Base-by-base conservation (phyloP, 2,888 invertebrate species). In the Drosophila hamatofila region DNA sequence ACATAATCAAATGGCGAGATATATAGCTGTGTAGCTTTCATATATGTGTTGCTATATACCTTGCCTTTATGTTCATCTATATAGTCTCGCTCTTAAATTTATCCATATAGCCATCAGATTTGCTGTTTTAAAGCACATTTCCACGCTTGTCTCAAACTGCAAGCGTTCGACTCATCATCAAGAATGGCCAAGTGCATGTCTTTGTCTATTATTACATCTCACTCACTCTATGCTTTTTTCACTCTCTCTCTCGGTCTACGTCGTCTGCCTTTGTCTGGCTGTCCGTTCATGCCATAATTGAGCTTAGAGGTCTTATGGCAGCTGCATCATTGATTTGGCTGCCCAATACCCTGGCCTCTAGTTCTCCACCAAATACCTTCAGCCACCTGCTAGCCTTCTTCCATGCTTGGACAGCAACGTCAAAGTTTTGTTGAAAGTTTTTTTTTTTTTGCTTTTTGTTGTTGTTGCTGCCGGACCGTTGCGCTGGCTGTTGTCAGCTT, bases 291-390 rank as follows among this genome's bases (percentile, higher is more conserved):
- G 65, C 62, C 73, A 86, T 88, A 83, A 83, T 88, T 83, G 83
- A 83, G 83, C 83, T 83, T 88, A 78, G 81, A 71, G 72, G 78
- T 86, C 72, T 83, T 83, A 88, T 71, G 81, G 81, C 72, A 83
- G 83, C 89, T 83, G 89, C 89, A 86, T 78, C 89, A 83, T 83
- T 83, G 83, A 88, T 88, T 83, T 83, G 67, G 60, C 78, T 66
- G 60, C 55, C 42, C 63, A 37, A 16, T 16, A 25, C 41, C 49
- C 27, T 27, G 12, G 27, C 11, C 4, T 18, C 4, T 18, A 42
- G 41, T 21, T 18, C 30, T 30, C 4, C n/a, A 27, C 48, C n/a
- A 12, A 27, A 16, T 25, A 8, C 23, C 52, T 4, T 7, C n/a
- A 6, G 30, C 12, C 16, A 18, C 30, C 23, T 37, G 49, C 39